Evolutionary conservation across 2,797 vertebrate species (phyloP), one percentile per base, ranked within the genome.

Genomic region (Lithobates pipiens): DNA sequence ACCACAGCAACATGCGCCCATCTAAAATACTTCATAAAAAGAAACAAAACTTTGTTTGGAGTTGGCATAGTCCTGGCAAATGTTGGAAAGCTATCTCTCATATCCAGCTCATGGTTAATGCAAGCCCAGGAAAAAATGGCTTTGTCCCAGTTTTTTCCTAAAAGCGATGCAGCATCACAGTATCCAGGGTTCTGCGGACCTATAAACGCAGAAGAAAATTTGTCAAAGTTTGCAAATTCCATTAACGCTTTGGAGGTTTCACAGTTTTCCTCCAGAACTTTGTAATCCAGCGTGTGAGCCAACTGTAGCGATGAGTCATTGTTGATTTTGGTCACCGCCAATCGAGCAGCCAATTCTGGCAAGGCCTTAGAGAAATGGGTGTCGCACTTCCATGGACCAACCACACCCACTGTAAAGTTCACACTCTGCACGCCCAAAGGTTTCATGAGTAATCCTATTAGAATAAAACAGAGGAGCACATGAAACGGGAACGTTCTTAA

Each of bases 121-220:
- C 97, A 98, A 75, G 93, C 92, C 96, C 97, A 98, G 5, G 97
- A 94, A 88, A 99, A 97, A 89, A 98, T 71, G 0, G 96, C 93
- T 92, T 97, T 98, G 89, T 97, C 94, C 97, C 97, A 98, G 89
- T 91, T 94, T 91, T 95, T 95, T 83, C 92, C 96, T 76, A 97
- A 88, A 90, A 97, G 91, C 0, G 94, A 93, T 2, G 96, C 96
- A 16, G 93, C 93, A 10, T 97, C 96, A n/a, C 96, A 98, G 91
- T 97, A 96, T 5, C 96, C 95, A 0, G 96, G 96, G 87, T 98
- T 98, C 84, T 92, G 87, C 1, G 95, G 97, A 23, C 96, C 97
- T 63, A 97, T 84, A 84, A 96, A 98, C 57, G 90, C 96, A 0
- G 96, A 96, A 10, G 95, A 94, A 82, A 92, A 90, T 27, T 95